These are phyloP conservation scores for Leuctra nigra DNA, from an alignment of 2,888 invertebrate genomes.

Conservation along the genomic window DNA sequence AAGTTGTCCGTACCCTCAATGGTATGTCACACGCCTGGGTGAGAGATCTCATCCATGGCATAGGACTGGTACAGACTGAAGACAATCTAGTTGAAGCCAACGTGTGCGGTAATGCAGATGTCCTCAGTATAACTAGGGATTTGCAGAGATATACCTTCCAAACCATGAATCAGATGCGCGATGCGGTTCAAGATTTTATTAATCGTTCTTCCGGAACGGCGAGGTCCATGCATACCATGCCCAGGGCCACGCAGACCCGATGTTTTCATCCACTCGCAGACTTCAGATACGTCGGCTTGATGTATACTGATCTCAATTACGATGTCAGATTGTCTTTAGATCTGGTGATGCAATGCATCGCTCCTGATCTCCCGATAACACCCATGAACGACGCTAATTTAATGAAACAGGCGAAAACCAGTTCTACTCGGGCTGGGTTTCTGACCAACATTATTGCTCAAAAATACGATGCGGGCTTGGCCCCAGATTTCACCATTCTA, in stretches of 20 bases:
- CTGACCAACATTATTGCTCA: too few relatives aligned
- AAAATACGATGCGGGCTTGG: too few relatives aligned
- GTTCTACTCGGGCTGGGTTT: too few relatives aligned
- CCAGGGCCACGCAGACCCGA: neutral
- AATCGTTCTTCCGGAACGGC: neutral
- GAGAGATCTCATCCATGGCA: neutral
- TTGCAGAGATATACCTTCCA: conserved; percentile 2
- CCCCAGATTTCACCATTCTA: too few relatives aligned
- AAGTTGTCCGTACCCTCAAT: neutral
- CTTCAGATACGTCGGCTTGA: neutral
- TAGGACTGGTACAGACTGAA: neutral
- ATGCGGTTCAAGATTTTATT: neutral
- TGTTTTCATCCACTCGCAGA: neutral
- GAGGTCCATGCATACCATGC: neutral
- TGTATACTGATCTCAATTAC: neutral
- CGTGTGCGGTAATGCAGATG: neutral
- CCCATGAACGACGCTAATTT: too few relatives aligned
- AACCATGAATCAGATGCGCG: neutral
- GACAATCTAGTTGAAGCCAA: neutral
- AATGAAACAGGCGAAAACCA: too few relatives aligned
- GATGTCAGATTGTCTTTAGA: neutral
- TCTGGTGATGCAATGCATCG: too few relatives aligned
- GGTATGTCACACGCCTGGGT: neutral
- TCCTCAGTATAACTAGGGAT: neutral
- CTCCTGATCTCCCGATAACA: too few relatives aligned